Evolutionary conservation across 1,140 invertebrate genomes (phyloP).

Genomic region (Pogonus chalceus): DNA sequence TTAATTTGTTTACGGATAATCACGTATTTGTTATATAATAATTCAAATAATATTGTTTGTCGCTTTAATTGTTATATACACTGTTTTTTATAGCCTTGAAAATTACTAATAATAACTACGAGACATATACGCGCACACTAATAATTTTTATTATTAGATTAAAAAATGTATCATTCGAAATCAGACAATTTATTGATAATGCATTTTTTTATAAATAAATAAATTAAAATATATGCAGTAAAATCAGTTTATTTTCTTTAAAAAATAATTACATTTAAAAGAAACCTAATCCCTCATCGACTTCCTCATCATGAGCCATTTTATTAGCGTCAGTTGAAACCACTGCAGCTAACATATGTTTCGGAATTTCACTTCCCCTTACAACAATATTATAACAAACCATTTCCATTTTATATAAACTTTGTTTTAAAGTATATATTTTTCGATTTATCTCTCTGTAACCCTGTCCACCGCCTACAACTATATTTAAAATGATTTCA

Average conservation of each 20-base stretch:
- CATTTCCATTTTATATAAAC: slow-evolving; percentile 71
- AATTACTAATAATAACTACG: too few relatives aligned
- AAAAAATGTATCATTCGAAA: too few relatives aligned
- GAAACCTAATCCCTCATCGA: slow-evolving; percentile 19
- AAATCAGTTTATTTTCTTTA: too few relatives aligned
- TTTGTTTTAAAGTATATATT: slow-evolving; percentile 55
- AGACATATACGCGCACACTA: too few relatives aligned
- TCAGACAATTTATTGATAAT: too few relatives aligned
- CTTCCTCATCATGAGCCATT: slow-evolving; percentile 8
- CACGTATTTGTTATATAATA: neutral
- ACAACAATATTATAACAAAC: slow-evolving; percentile 77
- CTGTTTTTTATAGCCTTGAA: too few relatives aligned
- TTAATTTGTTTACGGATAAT: neutral
- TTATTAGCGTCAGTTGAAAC: neutral
- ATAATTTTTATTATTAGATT: too few relatives aligned
- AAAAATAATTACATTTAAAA: slow-evolving; percentile 1
- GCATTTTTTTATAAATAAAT: too few relatives aligned
- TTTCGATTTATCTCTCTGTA: slow-evolving; percentile 63
- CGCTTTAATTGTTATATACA: neutral
- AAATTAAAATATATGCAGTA: too few relatives aligned
- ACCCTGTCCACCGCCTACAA: slow-evolving; percentile 37
- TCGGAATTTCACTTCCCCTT: slow-evolving; percentile 67
- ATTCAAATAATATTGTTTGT: too few relatives aligned
- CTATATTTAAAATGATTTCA: slow-evolving; percentile 14
- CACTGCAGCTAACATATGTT: slow-evolving; percentile 45